Evolutionary conservation across 2,888 invertebrate genomes (phyloP), one percentile per base, ranked within the genome.

Genomic region (Epiblema foenella): DNA sequence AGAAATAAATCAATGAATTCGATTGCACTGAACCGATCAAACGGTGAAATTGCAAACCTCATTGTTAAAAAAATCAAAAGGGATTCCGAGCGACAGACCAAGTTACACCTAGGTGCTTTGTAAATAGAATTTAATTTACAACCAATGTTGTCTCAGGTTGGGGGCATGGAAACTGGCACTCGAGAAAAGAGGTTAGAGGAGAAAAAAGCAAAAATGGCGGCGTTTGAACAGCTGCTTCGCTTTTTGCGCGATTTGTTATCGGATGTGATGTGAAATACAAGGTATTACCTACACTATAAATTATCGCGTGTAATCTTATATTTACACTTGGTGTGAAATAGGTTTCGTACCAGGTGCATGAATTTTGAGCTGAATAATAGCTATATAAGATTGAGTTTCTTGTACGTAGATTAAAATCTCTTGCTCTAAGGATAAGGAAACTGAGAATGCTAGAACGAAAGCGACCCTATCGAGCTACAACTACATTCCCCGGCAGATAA

Each of bases 221-320:
- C 83, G 82, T 85, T 86, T 77, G 82, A 78, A 84, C 89, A 89
- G 89, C 90, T 90, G 88, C 81, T 76, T 78, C 73, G 77, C 78
- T 85, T 81, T 82, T 83, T 79, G 81, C 73, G 72, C 73, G 77
- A 80, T 80, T 81, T 77, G 78, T 80, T 83, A 81, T 81, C 80
- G 66, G 71, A 71, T 62, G 60, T 71, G 56, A 66, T 66, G 56
- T 67, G 67, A 49, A 51, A 49, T 24, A 10, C 37, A n/a, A n/a
- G n/a, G n/a, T n/a, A n/a, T n/a, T n/a, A n/a, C n/a, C n/a, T 37
- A 56, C 56, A 54, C 29, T 67, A 29, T 66, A 60, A 60, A 60
- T 66, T 66, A 60, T 71, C 65, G 66, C 62, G 49, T 71, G 62
- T 70, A 70, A 70, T 67, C 62, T 66, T 62, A 71, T 57, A 51